Evolutionary conservation across 2,888 invertebrate species (phyloP).

Genomic region (Chydorus sphaericus): DNA sequence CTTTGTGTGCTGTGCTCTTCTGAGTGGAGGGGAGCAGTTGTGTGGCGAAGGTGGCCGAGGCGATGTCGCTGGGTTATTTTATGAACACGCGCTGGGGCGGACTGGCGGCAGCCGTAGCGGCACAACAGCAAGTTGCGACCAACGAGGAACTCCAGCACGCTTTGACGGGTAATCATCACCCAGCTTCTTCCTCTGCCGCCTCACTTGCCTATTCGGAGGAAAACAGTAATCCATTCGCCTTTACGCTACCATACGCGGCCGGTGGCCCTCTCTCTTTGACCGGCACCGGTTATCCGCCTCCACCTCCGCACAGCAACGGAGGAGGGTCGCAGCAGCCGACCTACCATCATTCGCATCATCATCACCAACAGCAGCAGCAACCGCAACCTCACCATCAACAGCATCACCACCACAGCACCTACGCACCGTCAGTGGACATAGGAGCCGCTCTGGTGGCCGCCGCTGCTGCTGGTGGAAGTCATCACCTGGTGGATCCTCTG

Average conservation of each 20-base stretch:
- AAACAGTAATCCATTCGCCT: constrained; percentile 11
- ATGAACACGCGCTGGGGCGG: constrained; percentile 16
- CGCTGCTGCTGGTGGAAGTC: neutral
- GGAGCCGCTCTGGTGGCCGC: neutral
- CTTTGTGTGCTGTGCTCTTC: neutral
- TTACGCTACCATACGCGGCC: constrained; percentile 9
- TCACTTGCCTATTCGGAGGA: constrained; percentile 6
- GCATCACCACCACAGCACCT: neutral
- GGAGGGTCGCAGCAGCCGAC: neutral
- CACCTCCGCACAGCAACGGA: neutral
- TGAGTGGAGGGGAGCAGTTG: neutral
- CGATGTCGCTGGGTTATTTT: constrained; percentile 17
- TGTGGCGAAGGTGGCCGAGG: constrained; percentile 7
- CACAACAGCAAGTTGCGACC: neutral
- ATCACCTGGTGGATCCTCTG: neutral
- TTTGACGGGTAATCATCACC: no score
- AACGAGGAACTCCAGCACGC: constrained; percentile 8
- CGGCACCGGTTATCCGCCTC: neutral
- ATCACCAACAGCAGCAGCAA: constrained; percentile 4
- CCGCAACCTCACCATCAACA: neutral
- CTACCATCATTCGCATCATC: neutral
- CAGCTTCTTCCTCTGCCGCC: neutral
- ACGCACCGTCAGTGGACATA: constrained; percentile 2
- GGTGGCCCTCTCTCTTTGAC: constrained; percentile 6
- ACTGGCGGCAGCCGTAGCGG: constrained; percentile 13